These are phyloP conservation scores for Dugesia japonica DNA, from an alignment of 2,888 invertebrate genomes.

Conservation along the genomic window DNA sequence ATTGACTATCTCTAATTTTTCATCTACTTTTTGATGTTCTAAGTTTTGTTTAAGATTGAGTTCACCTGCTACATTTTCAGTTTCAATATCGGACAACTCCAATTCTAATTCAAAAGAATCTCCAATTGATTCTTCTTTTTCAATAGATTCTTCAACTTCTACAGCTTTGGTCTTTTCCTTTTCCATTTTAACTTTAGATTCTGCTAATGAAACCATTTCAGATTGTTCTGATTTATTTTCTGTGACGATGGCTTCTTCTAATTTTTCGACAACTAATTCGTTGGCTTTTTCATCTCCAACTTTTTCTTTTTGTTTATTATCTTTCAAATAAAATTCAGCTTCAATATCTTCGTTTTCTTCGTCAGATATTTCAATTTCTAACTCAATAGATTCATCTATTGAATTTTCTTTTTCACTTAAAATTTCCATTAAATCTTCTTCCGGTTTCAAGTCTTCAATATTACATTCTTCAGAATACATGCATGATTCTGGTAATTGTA, in stretches of 20 bases:
- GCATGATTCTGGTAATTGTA: too few species aligned
- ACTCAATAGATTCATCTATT: not conserved
- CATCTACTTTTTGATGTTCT: not conserved
- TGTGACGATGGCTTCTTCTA: not conserved
- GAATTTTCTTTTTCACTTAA: not conserved
- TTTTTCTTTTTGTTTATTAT: not conserved
- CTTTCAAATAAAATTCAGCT: not conserved
- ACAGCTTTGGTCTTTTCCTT: too few species aligned
- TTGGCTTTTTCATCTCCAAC: not conserved
- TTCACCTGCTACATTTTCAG: not conserved
- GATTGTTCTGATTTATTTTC: not conserved
- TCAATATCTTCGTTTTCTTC: not conserved
- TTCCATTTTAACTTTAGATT: not conserved
- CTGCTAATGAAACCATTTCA: not conserved
- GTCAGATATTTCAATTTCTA: not conserved
- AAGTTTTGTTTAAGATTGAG: not conserved
- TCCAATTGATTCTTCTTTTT: conserved; percentile 8
- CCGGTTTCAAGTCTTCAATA: too few species aligned
- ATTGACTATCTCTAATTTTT: not conserved
- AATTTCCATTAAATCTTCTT: too few species aligned
- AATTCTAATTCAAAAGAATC: not conserved
- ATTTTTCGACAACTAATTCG: not conserved
- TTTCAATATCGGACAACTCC: not conserved
- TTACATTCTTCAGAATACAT: too few species aligned
- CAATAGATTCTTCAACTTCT: not conserved